Percentiles rank a stretch among this genome's conserved stretches.
Conservation (phyloP, 2,797 vertebrate genomes). For the Crypturellus tataupa region DNA sequence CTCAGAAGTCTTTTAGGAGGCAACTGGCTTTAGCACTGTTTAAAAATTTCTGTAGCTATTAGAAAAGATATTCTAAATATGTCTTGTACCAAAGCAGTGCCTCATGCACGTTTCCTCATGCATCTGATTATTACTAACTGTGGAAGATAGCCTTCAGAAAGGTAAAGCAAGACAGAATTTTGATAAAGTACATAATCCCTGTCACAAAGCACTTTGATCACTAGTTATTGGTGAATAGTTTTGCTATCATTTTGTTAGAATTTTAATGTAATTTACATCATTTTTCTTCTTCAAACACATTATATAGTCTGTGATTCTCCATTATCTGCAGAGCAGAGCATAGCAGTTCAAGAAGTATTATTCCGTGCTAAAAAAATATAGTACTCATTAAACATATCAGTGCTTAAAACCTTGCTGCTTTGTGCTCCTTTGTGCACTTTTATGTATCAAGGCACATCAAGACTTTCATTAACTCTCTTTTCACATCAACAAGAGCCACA, state of each 20-base stretch:
- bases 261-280: not conserved
- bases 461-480: not conserved
- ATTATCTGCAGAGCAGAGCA: not conserved
- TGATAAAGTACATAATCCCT: not conserved
- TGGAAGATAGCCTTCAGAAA: not conserved
- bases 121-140: accelerated
- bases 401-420: not conserved
- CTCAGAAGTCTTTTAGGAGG: not conserved
- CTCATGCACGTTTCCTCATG: not conserved
- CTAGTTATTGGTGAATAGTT: not conserved
- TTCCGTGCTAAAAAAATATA: not conserved
- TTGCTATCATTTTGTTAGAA: not conserved
- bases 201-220: not conserved
- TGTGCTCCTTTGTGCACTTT: not conserved
- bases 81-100: not conserved
- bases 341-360: not conserved
- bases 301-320: not conserved
- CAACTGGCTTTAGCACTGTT: not conserved
- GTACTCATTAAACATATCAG: not conserved
- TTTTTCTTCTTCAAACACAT: not conserved
- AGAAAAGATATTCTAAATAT: not conserved
- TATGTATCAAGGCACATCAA: not conserved
- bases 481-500: not conserved
- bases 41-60: not conserved
- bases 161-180: not conserved